Base-by-base conservation (phyloP, 2,888 invertebrate genomes). In the Drosophila anomalata region DNA sequence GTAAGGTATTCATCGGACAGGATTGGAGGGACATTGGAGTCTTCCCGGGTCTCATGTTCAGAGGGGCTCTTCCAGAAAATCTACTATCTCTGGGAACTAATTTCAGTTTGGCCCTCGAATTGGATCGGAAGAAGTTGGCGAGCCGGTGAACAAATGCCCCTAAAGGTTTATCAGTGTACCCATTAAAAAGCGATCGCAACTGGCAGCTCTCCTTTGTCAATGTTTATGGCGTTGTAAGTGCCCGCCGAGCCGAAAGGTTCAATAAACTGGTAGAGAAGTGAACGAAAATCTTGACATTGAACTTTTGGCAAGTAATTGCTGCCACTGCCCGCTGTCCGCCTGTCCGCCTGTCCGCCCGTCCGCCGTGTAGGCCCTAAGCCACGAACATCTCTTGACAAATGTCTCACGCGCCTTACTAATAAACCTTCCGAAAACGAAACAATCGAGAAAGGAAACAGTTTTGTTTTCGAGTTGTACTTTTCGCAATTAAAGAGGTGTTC, bases 221-320 rank as follows among this genome's bases (percentile, higher is more conserved):
- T 11, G 11, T 12, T 3, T 29, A 9, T 29, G 29, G 29, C 2
- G 8, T 8, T 29, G 29, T 29, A 29, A 29, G 29, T 29, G 29
- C 29, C 29, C 29, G 7, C 29, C 8, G 7, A 50, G 3, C n/a
- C 5, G 22, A 56, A 50, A 55, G 56, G 48, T 66, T 63, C 66
- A 66, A 66, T 47, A 66, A 66, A 66, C 67, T 65, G 39, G 31
- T 41, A 31, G 48, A 57, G 71, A 55, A 52, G 61, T 66, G 70
- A 70, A 62, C 69, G 73, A 70, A 70, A 65, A 73, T 73, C 65
- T 73, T 70, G 69, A 73, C 69, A 70, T 70, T 70, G 69, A 70
- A 70, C 69, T 70, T 73, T 65, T 36, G 50, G 41, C 62, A 48
- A 44, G 66, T 44, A 71, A 24, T 46, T 55, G 54, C 36, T 22